phyloP scores from a whole-genome alignment of 2,888 invertebrate species.

The Lasioglossum pauxillum region DNA sequence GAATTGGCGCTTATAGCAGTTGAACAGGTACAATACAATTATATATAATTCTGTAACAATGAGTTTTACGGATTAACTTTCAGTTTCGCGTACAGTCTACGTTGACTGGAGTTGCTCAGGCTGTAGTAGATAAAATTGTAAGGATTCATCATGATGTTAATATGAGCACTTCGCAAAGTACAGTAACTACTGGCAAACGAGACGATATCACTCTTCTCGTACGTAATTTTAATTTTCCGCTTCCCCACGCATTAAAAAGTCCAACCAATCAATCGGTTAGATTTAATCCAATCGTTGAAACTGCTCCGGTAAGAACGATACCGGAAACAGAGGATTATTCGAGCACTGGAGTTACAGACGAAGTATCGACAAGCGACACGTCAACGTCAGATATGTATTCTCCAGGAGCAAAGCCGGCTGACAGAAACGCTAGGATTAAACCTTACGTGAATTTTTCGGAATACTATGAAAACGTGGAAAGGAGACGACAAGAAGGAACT shows the following conservation, averaged over 20 bases:
- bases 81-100: slow-evolving; percentile 92
- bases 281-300: slow-evolving; percentile 88
- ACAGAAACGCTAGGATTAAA: slow-evolving; percentile 89
- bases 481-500: slow-evolving; percentile 88
- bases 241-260: slow-evolving; percentile 88
- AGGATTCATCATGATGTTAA: slow-evolving; percentile 93
- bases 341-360: slow-evolving; percentile 71
- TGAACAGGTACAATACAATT: slow-evolving; percentile 86
- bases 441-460: slow-evolving; percentile 94
- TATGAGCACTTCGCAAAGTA: slow-evolving; percentile 86
- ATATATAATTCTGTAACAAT: neutral
- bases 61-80: slow-evolving; percentile 54
- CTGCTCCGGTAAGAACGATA: slow-evolving; percentile 77
- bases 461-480: slow-evolving; percentile 90
- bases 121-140: slow-evolving; percentile 93
- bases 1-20: slow-evolving; percentile 92
- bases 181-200: slow-evolving; percentile 86
- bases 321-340: slow-evolving; percentile 70
- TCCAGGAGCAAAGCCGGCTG: slow-evolving; percentile 84
- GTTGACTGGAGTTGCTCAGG: slow-evolving; percentile 93
- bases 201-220: slow-evolving; percentile 95
- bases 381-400: slow-evolving; percentile 82
- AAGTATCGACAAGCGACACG: slow-evolving; percentile 82
- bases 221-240: slow-evolving; percentile 93
- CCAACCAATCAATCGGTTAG: slow-evolving; percentile 86